phyloP scores from a whole-genome alignment of 2,888 invertebrate genomes.

The Liposcelis brunnea region DNA sequence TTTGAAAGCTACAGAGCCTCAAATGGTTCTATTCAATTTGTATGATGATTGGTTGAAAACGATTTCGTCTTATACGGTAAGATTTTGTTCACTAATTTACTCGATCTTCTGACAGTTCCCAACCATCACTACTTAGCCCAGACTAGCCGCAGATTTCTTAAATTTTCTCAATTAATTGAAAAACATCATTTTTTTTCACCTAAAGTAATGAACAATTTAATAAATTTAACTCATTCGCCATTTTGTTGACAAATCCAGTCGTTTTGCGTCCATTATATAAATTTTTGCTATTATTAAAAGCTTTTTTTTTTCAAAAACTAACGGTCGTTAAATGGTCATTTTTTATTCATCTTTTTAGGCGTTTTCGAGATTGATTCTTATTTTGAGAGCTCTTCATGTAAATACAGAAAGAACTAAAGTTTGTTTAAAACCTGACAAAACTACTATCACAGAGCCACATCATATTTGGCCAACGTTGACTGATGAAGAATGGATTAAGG shows the following conservation, averaged over 20 bases:
- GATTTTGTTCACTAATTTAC: conserved; percentile 16
- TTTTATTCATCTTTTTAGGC: conserved; percentile 34
- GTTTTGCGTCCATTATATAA: no score
- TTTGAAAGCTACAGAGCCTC: conserved; percentile 96
- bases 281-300: no score
- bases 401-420: conserved; percentile 99
- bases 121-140: no score
- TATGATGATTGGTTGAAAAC: conserved; percentile 99
- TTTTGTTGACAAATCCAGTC: no score
- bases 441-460: conserved; percentile 96
- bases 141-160: no score
- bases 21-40: conserved; percentile 98
- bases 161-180: no score
- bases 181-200: no score
- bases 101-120: no score
- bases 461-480: conserved; percentile 98
- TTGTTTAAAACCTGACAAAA: conserved; percentile 95
- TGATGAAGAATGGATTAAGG: conserved; percentile 99
- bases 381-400: conserved; percentile 90
- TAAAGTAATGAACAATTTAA: no score
- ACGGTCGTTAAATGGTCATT: background rate
- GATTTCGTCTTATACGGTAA: conserved; percentile 91
- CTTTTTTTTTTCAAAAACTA: no score
- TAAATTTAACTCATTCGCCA: no score
- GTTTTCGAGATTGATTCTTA: conserved; percentile 91